phyloP scores from a whole-genome alignment of 2,888 invertebrate species.

The Heliconius cydno region DNA sequence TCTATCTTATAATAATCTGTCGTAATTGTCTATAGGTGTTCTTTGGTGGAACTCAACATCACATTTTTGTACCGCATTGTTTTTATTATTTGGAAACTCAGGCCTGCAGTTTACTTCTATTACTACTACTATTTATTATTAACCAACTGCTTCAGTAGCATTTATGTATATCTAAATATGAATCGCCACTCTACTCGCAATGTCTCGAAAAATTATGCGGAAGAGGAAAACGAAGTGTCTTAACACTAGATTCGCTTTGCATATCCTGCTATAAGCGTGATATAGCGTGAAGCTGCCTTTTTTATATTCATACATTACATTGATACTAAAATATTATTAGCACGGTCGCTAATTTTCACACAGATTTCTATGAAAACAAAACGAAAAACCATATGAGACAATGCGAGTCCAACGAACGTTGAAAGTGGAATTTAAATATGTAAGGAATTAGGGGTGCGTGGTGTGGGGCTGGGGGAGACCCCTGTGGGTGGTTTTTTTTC shows the following conservation, averaged over 20 bases:
- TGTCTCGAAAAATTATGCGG: not conserved
- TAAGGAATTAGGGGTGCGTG: constrained; percentile 81
- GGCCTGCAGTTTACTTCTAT: too few species aligned
- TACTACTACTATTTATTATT: too few species aligned
- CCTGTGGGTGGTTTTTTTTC: constrained; percentile 67
- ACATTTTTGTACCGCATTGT: too few species aligned
- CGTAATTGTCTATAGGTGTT: too few species aligned
- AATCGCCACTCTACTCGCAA: not conserved
- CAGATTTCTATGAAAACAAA: constrained; percentile 56
- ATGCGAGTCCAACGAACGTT: constrained; percentile 75
- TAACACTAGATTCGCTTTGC: not conserved
- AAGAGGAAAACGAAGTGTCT: not conserved
- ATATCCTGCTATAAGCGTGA: not conserved
- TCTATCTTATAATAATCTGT: too few species aligned
- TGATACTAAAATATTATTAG: not conserved
- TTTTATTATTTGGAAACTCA: too few species aligned
- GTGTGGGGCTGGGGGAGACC: constrained; percentile 43
- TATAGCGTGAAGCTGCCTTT: not conserved
- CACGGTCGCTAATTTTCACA: constrained; percentile 44
- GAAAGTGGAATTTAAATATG: constrained; percentile 83
- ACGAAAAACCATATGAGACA: constrained; percentile 75
- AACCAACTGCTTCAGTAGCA: too few species aligned
- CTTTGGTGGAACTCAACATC: too few species aligned
- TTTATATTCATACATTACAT: not conserved
- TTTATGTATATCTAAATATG: too few species aligned